phyloP scores from a whole-genome alignment of 2,113 vertebrate genomes.

The Charadrius vociferus region DNA sequence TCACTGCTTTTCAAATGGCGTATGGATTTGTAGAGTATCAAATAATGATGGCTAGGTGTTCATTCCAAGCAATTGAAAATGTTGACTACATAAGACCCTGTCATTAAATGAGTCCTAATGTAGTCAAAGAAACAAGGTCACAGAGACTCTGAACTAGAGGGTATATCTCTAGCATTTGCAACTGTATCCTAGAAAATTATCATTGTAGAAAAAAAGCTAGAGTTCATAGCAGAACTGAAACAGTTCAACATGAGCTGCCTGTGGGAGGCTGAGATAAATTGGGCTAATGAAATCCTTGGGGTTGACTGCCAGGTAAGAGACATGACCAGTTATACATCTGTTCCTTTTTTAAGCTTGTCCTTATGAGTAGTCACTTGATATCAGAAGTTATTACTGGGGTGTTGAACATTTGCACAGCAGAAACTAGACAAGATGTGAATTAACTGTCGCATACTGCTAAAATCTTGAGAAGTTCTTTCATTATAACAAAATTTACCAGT shows the following conservation, averaged over 20 bases:
- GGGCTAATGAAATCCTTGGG: not conserved
- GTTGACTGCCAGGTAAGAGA: not conserved
- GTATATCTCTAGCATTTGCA: not conserved
- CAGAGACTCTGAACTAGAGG: not conserved
- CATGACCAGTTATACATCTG: not conserved
- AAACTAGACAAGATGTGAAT: slow-evolving; percentile 21
- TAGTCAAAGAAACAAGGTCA: not conserved
- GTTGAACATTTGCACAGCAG: not conserved
- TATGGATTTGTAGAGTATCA: not conserved
- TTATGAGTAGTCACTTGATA: not conserved
- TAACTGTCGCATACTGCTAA: not conserved
- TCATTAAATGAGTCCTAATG: not conserved
- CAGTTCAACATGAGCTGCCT: not conserved
- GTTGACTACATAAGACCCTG: not conserved
- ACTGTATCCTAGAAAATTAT: not conserved
- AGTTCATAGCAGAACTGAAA: not conserved
- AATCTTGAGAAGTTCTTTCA: not conserved
- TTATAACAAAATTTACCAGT: not conserved
- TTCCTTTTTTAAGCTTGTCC: not conserved
- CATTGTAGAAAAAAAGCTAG: not conserved
- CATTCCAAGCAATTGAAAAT: not conserved
- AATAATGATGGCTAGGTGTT: not conserved
- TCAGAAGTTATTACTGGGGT: not conserved
- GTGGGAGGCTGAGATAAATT: not conserved
- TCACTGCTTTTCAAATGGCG: not conserved